Evolutionary conservation across 1,140 invertebrate species (phyloP).

Genomic region (Apis laboriosa): DNA sequence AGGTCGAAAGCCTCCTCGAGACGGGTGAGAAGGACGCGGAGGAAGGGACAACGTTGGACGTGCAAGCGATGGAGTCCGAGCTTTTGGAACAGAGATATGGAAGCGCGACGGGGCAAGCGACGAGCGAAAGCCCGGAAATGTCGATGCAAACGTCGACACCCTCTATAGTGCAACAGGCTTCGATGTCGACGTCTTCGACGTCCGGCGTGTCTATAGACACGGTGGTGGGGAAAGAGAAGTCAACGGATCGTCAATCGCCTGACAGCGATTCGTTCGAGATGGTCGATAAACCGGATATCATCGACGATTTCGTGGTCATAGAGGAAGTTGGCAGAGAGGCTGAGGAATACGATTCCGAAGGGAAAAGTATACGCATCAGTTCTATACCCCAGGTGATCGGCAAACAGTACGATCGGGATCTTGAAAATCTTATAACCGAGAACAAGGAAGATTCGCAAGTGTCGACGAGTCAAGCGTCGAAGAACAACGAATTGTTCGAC

Average conservation of each 20-base stretch:
- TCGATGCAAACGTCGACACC: slow-evolving; percentile 29
- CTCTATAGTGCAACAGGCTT: slow-evolving; percentile 72
- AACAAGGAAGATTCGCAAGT: slow-evolving; percentile 61
- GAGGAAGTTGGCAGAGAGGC: slow-evolving; percentile 93
- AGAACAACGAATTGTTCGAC: slow-evolving; percentile 83
- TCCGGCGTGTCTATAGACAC: slow-evolving; percentile 78
- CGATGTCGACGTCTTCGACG: slow-evolving; percentile 78
- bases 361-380: slow-evolving; percentile 88
- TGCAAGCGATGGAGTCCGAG: slow-evolving; percentile 48
- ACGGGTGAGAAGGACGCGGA: slow-evolving; percentile 43
- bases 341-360: slow-evolving; percentile 89
- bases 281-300: slow-evolving; percentile 91
- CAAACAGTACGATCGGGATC: slow-evolving; percentile 87
- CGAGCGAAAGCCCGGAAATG: slow-evolving; percentile 37
- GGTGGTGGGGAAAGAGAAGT: slow-evolving; percentile 82
- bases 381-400: slow-evolving; percentile 71
- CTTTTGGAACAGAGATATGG: slow-evolving; percentile 54
- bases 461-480: slow-evolving; percentile 56
- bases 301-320: slow-evolving; percentile 92
- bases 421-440: slow-evolving; percentile 85
- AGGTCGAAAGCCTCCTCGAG: background rate
- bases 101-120: fast-evolving
- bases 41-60: background rate
- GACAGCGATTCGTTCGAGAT: slow-evolving; percentile 95
- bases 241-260: slow-evolving; percentile 84